phyloP scores from a whole-genome alignment of 2,888 invertebrate species.

The Eutolmus rufibarbis region DNA sequence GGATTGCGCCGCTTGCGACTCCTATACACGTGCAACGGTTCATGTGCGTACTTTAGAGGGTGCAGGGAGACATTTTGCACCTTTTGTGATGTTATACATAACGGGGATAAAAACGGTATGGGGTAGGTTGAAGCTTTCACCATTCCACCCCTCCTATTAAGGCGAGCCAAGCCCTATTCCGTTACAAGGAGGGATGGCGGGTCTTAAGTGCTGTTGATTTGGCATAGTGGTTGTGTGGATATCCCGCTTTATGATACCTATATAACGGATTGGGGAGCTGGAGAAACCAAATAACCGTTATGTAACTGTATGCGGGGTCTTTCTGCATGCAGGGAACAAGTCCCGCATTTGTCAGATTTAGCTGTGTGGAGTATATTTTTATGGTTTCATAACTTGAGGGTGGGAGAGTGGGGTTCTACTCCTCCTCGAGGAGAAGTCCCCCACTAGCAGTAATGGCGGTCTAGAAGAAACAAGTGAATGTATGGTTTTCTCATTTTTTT shows the following conservation, averaged over 20 bases:
- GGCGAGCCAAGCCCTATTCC: background rate
- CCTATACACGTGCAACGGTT: background rate
- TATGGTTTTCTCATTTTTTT: background rate
- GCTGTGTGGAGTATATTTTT: background rate
- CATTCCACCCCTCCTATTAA: background rate
- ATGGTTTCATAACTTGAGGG: background rate
- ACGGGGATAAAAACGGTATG: background rate
- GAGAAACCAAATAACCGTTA: background rate
- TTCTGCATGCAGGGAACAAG: background rate
- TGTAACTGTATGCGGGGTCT: background rate
- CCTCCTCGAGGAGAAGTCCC: constrained; percentile 1
- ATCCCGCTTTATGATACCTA: background rate
- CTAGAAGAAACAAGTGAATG: constrained; percentile 10
- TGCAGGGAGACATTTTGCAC: background rate
- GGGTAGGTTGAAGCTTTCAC: constrained; percentile 3
- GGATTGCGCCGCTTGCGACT: background rate
- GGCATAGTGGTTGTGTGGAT: background rate
- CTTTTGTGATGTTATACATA: background rate
- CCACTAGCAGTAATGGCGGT: background rate
- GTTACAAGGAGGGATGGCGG: background rate
- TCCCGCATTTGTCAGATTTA: background rate
- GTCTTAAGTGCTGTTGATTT: background rate
- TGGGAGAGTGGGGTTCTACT: background rate
- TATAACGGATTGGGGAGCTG: background rate
- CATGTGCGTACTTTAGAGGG: constrained; percentile 13